These are phyloP conservation scores for Pseudobourletiella spinata DNA, from an alignment of 1,140 invertebrate species.

Conservation along the genomic window DNA sequence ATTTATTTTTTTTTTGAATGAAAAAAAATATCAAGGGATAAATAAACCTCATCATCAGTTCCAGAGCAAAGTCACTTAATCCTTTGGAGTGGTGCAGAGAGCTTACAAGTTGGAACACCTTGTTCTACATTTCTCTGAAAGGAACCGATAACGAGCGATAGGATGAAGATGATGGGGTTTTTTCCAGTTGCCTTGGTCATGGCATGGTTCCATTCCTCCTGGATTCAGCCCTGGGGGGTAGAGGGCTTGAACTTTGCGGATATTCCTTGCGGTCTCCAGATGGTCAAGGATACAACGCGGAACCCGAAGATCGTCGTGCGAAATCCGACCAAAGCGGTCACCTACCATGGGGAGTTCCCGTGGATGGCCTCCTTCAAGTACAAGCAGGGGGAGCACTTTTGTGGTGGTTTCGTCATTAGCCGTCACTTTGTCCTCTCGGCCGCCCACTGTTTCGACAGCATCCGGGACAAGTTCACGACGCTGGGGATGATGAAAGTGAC, in stretches of 20 bases:
- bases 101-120: too few species aligned
- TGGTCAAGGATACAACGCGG: not conserved
- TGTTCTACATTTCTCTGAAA: too few species aligned
- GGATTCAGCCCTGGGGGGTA: not conserved
- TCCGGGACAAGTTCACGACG: not conserved
- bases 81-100: too few species aligned
- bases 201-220: too few species aligned
- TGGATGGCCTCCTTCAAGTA: conserved; percentile 22
- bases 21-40: too few species aligned
- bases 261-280: not conserved
- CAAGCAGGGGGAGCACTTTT: conserved; percentile 35
- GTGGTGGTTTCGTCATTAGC: conserved; percentile 43
- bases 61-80: too few species aligned
- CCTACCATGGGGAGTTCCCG: conserved; percentile 16
- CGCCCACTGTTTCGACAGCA: conserved; percentile 40
- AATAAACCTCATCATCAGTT: too few species aligned
- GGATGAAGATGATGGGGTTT: too few species aligned
- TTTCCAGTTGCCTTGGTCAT: too few species aligned
- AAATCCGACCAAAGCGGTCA: not conserved
- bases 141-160: too few species aligned
- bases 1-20: too few species aligned
- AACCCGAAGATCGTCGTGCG: not conserved
- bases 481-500: conserved; percentile 9
- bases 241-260: not conserved
- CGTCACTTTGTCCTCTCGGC: conserved; percentile 41